Conservation (phyloP, 2,888 invertebrate genomes). For the Plebejus anna region DNA sequence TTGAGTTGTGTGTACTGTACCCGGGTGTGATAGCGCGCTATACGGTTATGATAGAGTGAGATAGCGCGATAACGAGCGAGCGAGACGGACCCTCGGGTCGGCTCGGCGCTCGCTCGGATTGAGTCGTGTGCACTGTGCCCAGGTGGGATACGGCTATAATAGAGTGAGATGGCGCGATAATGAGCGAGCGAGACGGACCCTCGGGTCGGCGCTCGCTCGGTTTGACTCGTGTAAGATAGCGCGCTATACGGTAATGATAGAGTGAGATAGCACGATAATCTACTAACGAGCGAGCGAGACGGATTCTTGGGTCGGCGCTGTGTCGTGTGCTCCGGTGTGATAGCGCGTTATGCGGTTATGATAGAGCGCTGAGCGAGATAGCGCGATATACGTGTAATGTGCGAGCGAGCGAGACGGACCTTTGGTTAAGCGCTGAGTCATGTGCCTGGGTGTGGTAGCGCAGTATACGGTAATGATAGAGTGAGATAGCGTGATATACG, state of each 20-base stretch:
- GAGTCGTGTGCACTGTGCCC: slow-evolving; percentile 82
- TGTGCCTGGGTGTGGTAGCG: slow-evolving; percentile 61
- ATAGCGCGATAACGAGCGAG: neutral
- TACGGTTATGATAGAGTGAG: neutral
- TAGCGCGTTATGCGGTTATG: no score
- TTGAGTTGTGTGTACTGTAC: slow-evolving; percentile 81
- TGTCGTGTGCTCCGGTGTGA: slow-evolving; percentile 73
- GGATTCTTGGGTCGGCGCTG: slow-evolving; percentile 55
- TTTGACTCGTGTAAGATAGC: slow-evolving; percentile 65
- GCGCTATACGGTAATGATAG: no score
- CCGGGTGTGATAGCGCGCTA: slow-evolving; percentile 47
- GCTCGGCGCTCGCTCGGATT: slow-evolving; percentile 67
- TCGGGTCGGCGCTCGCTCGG: slow-evolving; percentile 52
- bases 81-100: neutral
- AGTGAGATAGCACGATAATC: neutral
- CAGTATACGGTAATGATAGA: neutral
- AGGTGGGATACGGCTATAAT: neutral
- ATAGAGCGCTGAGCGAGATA: neutral
- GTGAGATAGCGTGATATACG: neutral
- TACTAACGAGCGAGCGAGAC: neutral
- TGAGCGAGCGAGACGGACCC: neutral
- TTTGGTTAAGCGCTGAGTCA: slow-evolving; percentile 68
- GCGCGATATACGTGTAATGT: neutral
- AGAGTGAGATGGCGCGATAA: neutral
- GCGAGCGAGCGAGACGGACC: neutral